Evolutionary conservation across 2,888 invertebrate genomes (phyloP), one percentile per base, ranked within the genome.

Genomic region (Drosophila formosana): DNA sequence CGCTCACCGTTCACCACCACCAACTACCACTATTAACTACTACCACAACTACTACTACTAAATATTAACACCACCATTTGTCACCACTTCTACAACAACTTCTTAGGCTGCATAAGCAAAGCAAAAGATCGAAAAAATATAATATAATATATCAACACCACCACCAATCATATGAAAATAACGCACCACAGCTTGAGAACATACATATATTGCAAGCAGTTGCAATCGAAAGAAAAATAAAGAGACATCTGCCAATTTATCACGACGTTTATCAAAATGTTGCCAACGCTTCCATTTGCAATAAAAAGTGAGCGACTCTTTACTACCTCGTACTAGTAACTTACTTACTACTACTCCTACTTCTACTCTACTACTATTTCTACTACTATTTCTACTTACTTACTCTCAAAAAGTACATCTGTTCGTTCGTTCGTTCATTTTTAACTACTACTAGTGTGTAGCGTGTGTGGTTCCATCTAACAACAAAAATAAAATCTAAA

Each of bases 261-360:
- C 43, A 18, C 30, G 56, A 74, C 53, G 51, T 46, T 67, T 66
- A 55, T 72, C 84, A 83, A 78, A 83, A 83, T 83, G 83, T 83
- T 76, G 66, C 72, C 82, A 70, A 60, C 76, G 68, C 69, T 76
- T 50, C 52, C 41, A 81, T 67, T 81, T 57, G 65, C 71, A 73
- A 47, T 57, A n/a, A 79, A 84, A 83, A 69, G 83, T 83, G 83
- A 83, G 83, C 87, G 69, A 65, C 67, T 68, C 47, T 64, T 61
- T 63, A 62, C 37, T 46, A 45, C 53, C 28, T 51, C 49, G 50
- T 53, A 45, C 34, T 52, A 51, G 32, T 51, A 43, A 37, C 37
- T 37, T 37, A 37, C 11, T 25, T 9, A 39, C 3, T 46, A 9
- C 51, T 56, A 34, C 60, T 32, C 46, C 45, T 45, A 28, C 26